These are phyloP conservation scores for Ischnus inquisitorius DNA, from an alignment of 2,888 invertebrate species.

Conservation along the genomic window DNA sequence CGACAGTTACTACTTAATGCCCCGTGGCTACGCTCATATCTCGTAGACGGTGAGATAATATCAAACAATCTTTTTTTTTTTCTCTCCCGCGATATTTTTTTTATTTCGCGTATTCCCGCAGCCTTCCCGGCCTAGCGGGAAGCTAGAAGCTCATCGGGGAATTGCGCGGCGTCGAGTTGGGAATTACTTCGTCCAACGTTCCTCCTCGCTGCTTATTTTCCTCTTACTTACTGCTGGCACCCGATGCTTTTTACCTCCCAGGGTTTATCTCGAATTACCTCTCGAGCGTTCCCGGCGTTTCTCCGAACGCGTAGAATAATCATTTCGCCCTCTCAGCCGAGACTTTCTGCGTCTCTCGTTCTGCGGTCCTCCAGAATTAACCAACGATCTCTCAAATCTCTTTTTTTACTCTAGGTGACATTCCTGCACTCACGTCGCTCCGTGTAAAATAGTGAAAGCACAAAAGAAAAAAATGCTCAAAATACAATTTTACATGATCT, in stretches of 20 bases:
- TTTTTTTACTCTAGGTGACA: not conserved
- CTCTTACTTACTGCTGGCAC: slow-evolving; percentile 43
- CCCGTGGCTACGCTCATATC: slow-evolving; percentile 16
- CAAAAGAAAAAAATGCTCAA: not conserved
- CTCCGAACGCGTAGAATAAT: slow-evolving; percentile 47
- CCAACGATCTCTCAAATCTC: slow-evolving; percentile 3
- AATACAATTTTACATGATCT: not conserved
- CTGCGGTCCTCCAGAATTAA: slow-evolving; percentile 28
- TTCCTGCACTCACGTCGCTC: not conserved
- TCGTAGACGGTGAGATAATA: slow-evolving; percentile 20
- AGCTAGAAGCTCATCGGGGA: slow-evolving; percentile 47
- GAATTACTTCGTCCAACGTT: slow-evolving; percentile 55
- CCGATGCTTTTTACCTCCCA: slow-evolving; percentile 55
- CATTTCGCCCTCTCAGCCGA: slow-evolving; percentile 21
- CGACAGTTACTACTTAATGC: slow-evolving; percentile 33
- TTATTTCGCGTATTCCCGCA: slow-evolving; percentile 20
- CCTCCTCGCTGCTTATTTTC: slow-evolving; percentile 47
- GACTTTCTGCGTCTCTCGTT: slow-evolving; percentile 13
- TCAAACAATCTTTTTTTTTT: slow-evolving; percentile 26
- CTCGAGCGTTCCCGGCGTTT: not conserved
- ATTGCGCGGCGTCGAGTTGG: slow-evolving; percentile 32
- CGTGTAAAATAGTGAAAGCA: not conserved
- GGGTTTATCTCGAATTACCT: slow-evolving; percentile 47
- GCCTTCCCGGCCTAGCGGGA: not conserved
- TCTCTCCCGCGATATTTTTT: not conserved